Evolutionary conservation across 1,140 invertebrate genomes (phyloP).

Genomic region (Mylabris phalerata): DNA sequence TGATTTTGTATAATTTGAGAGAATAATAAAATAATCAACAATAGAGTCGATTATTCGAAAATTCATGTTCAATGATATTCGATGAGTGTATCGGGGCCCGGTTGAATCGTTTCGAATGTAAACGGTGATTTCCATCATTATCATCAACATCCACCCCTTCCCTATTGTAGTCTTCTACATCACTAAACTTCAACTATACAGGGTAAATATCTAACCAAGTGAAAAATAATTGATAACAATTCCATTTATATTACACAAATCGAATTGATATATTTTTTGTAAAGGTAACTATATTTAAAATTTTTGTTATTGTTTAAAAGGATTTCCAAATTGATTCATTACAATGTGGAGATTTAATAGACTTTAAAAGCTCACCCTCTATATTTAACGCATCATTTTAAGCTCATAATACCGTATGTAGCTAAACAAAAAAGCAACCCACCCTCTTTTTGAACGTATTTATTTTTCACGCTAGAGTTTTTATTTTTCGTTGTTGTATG

Average conservation of each 20-base stretch:
- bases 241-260: too few species aligned
- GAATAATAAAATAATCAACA: not conserved
- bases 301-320: too few species aligned
- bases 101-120: too few species aligned
- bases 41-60: not conserved
- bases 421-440: constrained; percentile 6
- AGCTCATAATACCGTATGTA: constrained; percentile 14
- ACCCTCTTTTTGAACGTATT: constrained; percentile 3
- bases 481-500: not conserved
- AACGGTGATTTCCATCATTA: too few species aligned
- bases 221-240: too few species aligned
- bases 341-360: not conserved
- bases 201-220: too few species aligned
- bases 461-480: not conserved
- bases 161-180: too few species aligned
- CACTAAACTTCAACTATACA: too few species aligned
- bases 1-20: constrained; percentile 3
- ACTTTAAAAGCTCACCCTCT: constrained; percentile 9
- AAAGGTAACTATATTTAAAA: too few species aligned
- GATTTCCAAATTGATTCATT: constrained; percentile 2
- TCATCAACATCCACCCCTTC: too few species aligned
- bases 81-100: not conserved
- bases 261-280: too few species aligned
- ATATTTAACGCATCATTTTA: constrained; percentile 13
- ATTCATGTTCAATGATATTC: constrained; percentile 4